phyloP scores from a whole-genome alignment of 1,140 invertebrate species.

The Metopolophium dirhodum region DNA sequence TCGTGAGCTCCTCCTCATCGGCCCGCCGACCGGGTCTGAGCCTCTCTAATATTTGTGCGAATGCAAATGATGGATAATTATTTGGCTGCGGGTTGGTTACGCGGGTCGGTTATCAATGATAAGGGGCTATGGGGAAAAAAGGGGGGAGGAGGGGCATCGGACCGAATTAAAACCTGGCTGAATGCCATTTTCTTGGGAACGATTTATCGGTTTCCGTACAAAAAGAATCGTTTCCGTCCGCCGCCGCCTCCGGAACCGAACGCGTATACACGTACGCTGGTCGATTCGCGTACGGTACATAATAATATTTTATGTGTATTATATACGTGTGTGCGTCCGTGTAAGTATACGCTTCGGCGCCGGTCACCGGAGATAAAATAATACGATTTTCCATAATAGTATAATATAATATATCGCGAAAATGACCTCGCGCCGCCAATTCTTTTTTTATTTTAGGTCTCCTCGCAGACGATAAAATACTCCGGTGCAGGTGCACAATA shows the following conservation, averaged over 20 bases:
- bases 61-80: slow-evolving; percentile 51
- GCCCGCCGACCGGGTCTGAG: background rate
- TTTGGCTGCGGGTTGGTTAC: slow-evolving; percentile 29
- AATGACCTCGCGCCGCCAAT: background rate
- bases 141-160: background rate
- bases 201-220: slow-evolving; percentile 53
- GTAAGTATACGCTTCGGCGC: background rate
- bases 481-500: background rate
- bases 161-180: slow-evolving; percentile 53
- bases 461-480: background rate
- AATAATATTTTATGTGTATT: background rate
- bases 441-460: background rate
- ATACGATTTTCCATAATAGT: slow-evolving; percentile 10
- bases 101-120: slow-evolving; percentile 21
- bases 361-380: background rate
- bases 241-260: background rate
- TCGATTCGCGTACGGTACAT: background rate
- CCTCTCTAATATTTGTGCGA: background rate
- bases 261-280: background rate
- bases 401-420: background rate
- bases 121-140: too few relatives aligned
- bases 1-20: background rate
- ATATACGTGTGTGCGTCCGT: background rate
- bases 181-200: slow-evolving; percentile 36
- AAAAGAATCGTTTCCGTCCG: slow-evolving; percentile 46